Conservation (phyloP, 2,888 invertebrate species). For the Cheilosia urbana region DNA sequence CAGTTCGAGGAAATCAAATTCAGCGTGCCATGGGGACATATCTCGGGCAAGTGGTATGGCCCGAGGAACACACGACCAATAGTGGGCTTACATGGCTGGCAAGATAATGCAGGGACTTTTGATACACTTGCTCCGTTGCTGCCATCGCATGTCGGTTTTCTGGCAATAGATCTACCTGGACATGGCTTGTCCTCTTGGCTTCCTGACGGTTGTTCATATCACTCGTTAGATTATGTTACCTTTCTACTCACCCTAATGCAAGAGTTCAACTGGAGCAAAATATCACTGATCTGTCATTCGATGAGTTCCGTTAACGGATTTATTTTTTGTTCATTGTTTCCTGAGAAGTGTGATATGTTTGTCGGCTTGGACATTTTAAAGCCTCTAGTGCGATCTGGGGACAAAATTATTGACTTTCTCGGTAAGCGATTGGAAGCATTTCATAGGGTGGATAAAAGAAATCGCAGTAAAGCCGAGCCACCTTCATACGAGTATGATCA, state of each 20-base stretch:
- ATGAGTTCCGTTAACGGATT: constrained; percentile 87
- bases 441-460: constrained; percentile 82
- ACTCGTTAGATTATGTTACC: constrained; percentile 83
- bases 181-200: constrained; percentile 89
- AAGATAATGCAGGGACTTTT: constrained; percentile 91
- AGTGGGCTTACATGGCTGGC: constrained; percentile 91
- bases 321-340: constrained; percentile 86
- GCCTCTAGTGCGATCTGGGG: constrained; percentile 78
- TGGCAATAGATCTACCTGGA: constrained; percentile 89
- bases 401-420: constrained; percentile 78
- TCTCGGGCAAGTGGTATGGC: constrained; percentile 90
- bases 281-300: constrained; percentile 89
- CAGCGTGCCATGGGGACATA: constrained; percentile 87
- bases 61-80: constrained; percentile 87
- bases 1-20: constrained; percentile 52
- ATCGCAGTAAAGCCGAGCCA: constrained; percentile 84
- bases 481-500: constrained; percentile 87
- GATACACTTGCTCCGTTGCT: constrained; percentile 88
- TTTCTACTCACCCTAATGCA: constrained; percentile 86
- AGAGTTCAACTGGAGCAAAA: constrained; percentile 88
- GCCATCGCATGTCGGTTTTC: constrained; percentile 83
- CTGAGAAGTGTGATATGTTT: constrained; percentile 84
- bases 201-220: constrained; percentile 86
- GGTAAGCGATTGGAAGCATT: constrained; percentile 83
- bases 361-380: constrained; percentile 81